Conservation (phyloP, 2,888 invertebrate species). For the Temnothorax ravouxi region DNA sequence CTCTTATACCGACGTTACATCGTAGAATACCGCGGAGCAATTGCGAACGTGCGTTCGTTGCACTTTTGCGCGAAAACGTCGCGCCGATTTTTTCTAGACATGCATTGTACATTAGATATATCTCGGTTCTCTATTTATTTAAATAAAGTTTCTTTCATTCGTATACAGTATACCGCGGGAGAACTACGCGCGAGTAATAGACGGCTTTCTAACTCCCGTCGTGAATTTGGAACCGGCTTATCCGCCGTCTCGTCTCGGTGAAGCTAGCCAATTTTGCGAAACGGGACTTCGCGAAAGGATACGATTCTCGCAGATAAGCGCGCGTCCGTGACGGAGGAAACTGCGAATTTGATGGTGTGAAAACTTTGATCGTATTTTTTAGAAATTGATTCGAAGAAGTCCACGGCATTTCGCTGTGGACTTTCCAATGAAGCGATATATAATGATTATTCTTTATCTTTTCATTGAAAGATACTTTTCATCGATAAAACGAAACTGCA, state of each 20-base stretch:
- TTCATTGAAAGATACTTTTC: neutral
- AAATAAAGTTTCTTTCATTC: slow-evolving; percentile 1
- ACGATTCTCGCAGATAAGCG: slow-evolving; percentile 57
- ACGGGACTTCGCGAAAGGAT: slow-evolving; percentile 69
- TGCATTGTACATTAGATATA: neutral
- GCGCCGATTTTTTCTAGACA: neutral
- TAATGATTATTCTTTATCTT: neutral
- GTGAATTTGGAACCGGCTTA: slow-evolving; percentile 48
- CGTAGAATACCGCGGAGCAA: slow-evolving; percentile 9
- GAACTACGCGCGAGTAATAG: slow-evolving; percentile 13
- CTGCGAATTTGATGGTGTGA: slow-evolving; percentile 46
- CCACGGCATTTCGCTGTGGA: neutral
- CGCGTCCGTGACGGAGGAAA: slow-evolving; percentile 17
- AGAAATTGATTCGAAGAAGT: slow-evolving; percentile 27
- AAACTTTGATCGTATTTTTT: slow-evolving; percentile 49
- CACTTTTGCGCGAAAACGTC: neutral
- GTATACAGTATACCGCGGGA: neutral
- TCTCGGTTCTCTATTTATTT: neutral
- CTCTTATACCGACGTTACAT: slow-evolving; percentile 17
- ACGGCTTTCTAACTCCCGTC: slow-evolving; percentile 41
- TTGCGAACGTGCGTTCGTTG: slow-evolving; percentile 22
- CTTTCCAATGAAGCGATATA: neutral
- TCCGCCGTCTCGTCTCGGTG: slow-evolving; percentile 50
- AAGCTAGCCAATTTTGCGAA: slow-evolving; percentile 75
- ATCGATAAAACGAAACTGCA: neutral